These are phyloP conservation scores for Protosalanx chinensis DNA, from an alignment of 2,797 vertebrate genomes.

Conservation along the genomic window DNA sequence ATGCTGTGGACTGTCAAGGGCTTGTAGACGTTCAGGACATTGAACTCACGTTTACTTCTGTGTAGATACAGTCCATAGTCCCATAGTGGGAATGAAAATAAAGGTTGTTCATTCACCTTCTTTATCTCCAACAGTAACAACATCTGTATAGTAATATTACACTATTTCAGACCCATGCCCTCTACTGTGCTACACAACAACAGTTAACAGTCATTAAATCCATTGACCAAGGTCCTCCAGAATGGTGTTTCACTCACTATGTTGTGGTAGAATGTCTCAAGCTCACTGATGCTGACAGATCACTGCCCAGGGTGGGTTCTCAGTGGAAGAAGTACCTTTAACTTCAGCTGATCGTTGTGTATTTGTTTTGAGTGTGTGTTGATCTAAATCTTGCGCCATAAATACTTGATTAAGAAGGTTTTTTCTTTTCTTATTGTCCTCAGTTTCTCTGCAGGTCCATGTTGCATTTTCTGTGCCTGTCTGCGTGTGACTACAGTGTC, in stretches of 20 bases:
- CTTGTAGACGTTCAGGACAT: neutral
- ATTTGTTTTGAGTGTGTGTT: neutral
- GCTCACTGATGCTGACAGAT: too few species aligned
- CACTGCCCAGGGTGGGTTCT: too few species aligned
- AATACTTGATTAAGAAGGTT: neutral
- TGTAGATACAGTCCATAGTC: neutral
- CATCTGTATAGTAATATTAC: neutral
- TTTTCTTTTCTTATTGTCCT: neutral
- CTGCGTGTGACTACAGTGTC: neutral
- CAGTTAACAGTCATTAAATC: conserved; percentile 51
- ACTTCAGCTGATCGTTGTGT: neutral
- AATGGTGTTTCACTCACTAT: conserved; percentile 17
- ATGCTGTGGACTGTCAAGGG: neutral
- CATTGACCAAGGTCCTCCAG: conserved; percentile 45
- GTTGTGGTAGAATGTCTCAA: too few species aligned
- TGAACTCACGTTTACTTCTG: neutral
- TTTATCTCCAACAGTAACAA: too few species aligned
- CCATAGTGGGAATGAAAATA: neutral
- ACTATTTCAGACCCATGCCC: conserved; percentile 31
- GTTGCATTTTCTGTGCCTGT: neutral
- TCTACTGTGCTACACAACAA: conserved; percentile 26
- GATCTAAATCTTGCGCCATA: neutral
- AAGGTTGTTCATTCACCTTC: neutral
- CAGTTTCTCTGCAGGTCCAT: neutral
- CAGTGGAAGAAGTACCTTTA: too few species aligned